phyloP scores from a whole-genome alignment of 1,140 invertebrate genomes.

The Oedothorax gibbosus region DNA sequence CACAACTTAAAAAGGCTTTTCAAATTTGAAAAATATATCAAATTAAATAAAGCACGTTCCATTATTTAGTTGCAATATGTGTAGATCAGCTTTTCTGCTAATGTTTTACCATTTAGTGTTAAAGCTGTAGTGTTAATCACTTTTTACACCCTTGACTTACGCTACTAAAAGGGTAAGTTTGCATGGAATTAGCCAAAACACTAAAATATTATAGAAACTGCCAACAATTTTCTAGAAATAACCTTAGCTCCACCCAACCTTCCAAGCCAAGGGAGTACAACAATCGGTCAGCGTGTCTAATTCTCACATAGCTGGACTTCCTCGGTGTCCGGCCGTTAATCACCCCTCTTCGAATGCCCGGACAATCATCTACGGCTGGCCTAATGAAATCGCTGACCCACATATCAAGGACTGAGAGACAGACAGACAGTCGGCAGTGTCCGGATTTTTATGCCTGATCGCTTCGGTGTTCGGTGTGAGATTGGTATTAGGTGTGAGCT shows the following conservation, averaged over 20 bases:
- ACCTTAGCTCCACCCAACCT: conserved; percentile 6
- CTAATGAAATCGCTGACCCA: conserved; percentile 51
- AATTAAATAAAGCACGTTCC: too few species aligned
- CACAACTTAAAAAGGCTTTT: too few species aligned
- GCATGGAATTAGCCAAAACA: too few species aligned
- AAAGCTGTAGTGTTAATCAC: too few species aligned
- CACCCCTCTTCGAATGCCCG: conserved; percentile 3
- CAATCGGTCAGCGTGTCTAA: background rate
- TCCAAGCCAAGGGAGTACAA: background rate
- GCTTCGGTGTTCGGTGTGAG: background rate
- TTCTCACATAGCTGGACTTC: background rate
- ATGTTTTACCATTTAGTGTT: too few species aligned
- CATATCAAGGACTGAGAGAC: conserved; percentile 20
- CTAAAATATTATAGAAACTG: background rate
- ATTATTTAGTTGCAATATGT: too few species aligned
- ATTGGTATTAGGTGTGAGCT: too few species aligned
- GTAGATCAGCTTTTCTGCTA: too few species aligned
- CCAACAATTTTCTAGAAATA: background rate
- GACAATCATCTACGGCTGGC: conserved; percentile 12
- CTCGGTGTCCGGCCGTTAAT: conserved; percentile 16
- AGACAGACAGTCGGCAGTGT: conserved; percentile 25
- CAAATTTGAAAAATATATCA: too few species aligned
- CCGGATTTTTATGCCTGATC: conserved; percentile 32
- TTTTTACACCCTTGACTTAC: too few species aligned
- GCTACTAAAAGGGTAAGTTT: too few species aligned